These are phyloP conservation scores for Cladopsammia gracilis DNA, from an alignment of 64 coral and sea anemone species.

Conservation along the genomic window DNA sequence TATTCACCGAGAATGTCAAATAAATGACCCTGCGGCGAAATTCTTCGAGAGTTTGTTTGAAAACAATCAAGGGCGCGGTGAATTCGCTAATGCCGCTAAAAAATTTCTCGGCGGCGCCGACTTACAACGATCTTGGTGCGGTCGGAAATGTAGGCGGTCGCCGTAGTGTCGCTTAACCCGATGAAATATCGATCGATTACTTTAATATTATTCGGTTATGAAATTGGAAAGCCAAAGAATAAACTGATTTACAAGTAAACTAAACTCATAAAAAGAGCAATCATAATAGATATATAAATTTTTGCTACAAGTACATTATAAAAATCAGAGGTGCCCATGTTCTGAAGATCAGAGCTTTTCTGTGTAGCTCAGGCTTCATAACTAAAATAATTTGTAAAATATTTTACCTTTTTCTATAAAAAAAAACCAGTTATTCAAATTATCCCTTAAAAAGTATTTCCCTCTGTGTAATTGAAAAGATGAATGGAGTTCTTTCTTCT, in stretches of 20 bases:
- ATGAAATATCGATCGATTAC: background rate
- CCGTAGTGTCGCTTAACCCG: background rate
- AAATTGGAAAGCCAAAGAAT: background rate
- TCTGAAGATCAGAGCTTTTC: no score
- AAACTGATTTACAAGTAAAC: background rate
- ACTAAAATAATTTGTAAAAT: background rate
- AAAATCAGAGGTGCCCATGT: no score
- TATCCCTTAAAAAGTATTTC: background rate
- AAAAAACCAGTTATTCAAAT: background rate
- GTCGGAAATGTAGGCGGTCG: conserved; percentile 41
- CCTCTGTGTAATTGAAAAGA: background rate
- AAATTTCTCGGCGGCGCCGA: background rate
- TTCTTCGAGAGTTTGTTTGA: background rate
- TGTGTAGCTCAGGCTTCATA: background rate
- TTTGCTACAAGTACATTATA: no score
- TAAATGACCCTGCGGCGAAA: background rate
- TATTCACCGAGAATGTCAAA: background rate
- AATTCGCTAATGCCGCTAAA: background rate
- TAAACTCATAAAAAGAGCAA: no score
- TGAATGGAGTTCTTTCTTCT: no score
- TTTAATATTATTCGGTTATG: background rate
- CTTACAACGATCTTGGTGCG: background rate
- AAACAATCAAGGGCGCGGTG: background rate
- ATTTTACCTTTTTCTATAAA: background rate
- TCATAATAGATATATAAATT: no score